These are phyloP conservation scores for Zophobas morio DNA, from an alignment of 1,140 invertebrate genomes.

Conservation along the genomic window DNA sequence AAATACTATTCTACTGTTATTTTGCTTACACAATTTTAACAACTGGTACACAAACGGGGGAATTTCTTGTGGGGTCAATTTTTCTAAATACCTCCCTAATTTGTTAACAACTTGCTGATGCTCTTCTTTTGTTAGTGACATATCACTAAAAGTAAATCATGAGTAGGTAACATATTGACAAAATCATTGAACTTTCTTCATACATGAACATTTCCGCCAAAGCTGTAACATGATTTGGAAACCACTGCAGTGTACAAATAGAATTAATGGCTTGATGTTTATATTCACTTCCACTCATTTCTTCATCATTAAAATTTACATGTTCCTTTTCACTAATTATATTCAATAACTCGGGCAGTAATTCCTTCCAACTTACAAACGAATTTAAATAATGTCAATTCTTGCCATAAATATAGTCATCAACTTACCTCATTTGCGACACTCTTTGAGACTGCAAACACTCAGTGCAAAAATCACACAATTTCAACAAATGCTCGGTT, in stretches of 20 bases:
- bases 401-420: neutral
- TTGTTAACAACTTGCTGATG: slow-evolving; percentile 67
- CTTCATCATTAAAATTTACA: slow-evolving; percentile 64
- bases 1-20: slow-evolving; percentile 63
- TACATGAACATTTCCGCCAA: slow-evolving; percentile 69
- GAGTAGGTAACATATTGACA: neutral
- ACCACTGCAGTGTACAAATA: slow-evolving; percentile 67
- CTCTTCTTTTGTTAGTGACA: slow-evolving; percentile 65
- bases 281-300: slow-evolving; percentile 67
- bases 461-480: slow-evolving; percentile 67
- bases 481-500: slow-evolving; percentile 65
- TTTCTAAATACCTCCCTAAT: slow-evolving; percentile 66
- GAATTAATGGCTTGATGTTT: slow-evolving; percentile 64
- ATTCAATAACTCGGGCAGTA: slow-evolving; percentile 67
- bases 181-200: slow-evolving; percentile 27
- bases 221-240: slow-evolving; percentile 64
- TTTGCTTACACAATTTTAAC: slow-evolving; percentile 66
- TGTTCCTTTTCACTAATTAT: slow-evolving; percentile 62
- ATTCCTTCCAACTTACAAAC: slow-evolving; percentile 68
- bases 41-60: slow-evolving; percentile 68
- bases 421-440: slow-evolving; percentile 62
- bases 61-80: slow-evolving; percentile 68
- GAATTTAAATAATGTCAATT: slow-evolving; percentile 17
- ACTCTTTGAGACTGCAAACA: slow-evolving; percentile 66
- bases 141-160: slow-evolving; percentile 58